phyloP scores from a whole-genome alignment of 2,888 invertebrate genomes.

The Lithophane socia region DNA sequence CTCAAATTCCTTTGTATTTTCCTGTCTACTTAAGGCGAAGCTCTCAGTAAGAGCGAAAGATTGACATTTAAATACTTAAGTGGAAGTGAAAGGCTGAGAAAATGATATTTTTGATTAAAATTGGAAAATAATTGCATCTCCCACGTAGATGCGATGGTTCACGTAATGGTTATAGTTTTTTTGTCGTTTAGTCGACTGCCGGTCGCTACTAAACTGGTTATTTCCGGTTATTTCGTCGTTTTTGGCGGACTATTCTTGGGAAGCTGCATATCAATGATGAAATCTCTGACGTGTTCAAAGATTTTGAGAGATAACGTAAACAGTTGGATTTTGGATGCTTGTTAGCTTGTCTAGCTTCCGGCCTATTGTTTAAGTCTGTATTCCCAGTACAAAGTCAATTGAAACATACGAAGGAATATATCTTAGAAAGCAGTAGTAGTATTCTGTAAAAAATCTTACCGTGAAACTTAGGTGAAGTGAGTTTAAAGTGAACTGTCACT shows the following conservation, averaged over 20 bases:
- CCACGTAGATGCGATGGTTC: conserved; percentile 83
- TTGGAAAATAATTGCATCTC: conserved; percentile 90
- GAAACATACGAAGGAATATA: too few relatives aligned
- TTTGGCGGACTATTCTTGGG: conserved; percentile 58
- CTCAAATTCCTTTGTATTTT: conserved; percentile 61
- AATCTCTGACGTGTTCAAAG: conserved; percentile 44
- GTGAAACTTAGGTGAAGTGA: too few relatives aligned
- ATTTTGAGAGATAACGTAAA: conserved; percentile 12
- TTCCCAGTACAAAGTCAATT: neutral
- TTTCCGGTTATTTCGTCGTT: conserved; percentile 77
- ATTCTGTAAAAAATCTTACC: too few relatives aligned
- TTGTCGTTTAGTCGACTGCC: conserved; percentile 81
- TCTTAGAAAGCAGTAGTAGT: neutral
- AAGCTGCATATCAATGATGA: conserved; percentile 62
- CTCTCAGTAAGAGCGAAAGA: conserved; percentile 79
- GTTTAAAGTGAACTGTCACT: too few relatives aligned
- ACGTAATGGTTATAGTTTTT: conserved; percentile 82
- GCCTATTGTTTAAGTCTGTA: conserved; percentile 9
- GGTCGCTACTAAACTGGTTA: conserved; percentile 79
- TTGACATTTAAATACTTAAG: conserved; percentile 90
- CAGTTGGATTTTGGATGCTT: conserved; percentile 12
- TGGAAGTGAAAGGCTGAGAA: conserved; percentile 89
- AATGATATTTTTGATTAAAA: conserved; percentile 90
- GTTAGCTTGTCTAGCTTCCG: conserved; percentile 16
- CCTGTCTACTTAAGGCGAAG: conserved; percentile 76